Conservation (phyloP, 2,888 invertebrate genomes). For the Euphydryas editha region DNA sequence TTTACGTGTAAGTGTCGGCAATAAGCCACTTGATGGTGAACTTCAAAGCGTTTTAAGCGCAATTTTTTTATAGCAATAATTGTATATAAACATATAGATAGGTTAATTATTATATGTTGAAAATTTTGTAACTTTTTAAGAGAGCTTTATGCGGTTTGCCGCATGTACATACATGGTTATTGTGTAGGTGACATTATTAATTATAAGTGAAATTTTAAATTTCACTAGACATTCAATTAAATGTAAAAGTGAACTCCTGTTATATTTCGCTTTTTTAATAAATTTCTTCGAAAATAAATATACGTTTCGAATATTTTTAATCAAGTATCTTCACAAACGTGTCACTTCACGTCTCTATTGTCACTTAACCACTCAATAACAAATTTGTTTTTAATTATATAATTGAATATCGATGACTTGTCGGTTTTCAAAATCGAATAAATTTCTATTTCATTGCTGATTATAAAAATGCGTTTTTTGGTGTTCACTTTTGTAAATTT, state of each 20-base stretch:
- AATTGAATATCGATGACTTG: background rate
- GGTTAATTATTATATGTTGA: slow-evolving; percentile 80
- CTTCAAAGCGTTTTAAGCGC: slow-evolving; percentile 79
- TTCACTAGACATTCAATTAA: slow-evolving; percentile 55
- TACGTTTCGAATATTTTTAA: background rate
- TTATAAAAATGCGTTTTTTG: slow-evolving; percentile 37
- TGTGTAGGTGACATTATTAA: slow-evolving; percentile 55
- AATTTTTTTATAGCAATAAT: slow-evolving; percentile 80
- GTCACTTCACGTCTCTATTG: too few relatives aligned
- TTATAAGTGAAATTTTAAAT: slow-evolving; percentile 75
- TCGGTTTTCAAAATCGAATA: background rate
- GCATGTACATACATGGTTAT: slow-evolving; percentile 70
- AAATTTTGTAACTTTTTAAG: slow-evolving; percentile 79
- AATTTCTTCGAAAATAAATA: background rate
- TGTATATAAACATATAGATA: slow-evolving; percentile 80
- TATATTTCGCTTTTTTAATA: slow-evolving; percentile 20
- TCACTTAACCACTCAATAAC: background rate
- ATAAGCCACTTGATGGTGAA: slow-evolving; percentile 67
- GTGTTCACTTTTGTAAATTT: slow-evolving; percentile 73
- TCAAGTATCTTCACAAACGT: background rate
- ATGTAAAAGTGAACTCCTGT: slow-evolving; percentile 39
- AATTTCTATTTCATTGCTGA: background rate
- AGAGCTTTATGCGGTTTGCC: slow-evolving; percentile 78
- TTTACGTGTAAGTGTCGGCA: slow-evolving; percentile 61
- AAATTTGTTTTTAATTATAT: background rate